Conservation (phyloP, 2,888 invertebrate species). For the Leptothorax acervorum region DNA sequence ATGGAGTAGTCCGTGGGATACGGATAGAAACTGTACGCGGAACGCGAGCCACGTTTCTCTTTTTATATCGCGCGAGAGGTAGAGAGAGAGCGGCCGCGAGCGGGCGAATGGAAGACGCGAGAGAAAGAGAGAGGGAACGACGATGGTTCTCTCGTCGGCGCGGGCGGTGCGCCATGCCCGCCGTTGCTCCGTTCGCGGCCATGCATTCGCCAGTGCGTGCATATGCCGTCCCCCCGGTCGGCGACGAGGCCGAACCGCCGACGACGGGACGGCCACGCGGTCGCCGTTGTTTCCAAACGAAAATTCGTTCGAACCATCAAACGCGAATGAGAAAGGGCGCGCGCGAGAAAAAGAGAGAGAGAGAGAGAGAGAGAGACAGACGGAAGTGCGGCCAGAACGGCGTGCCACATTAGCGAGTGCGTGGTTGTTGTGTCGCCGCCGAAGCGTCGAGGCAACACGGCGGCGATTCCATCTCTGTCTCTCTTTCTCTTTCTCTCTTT, state of each 20-base stretch:
- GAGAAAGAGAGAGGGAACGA: constrained; percentile 33
- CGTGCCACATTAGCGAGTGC: constrained; percentile 68
- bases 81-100: background rate
- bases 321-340: background rate
- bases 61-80: background rate
- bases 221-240: constrained; percentile 72
- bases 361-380: constrained; percentile 17
- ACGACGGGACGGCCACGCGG: constrained; percentile 64
- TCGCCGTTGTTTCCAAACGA: constrained; percentile 53
- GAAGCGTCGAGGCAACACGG: constrained; percentile 63
- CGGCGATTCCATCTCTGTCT: constrained; percentile 3
- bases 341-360: background rate
- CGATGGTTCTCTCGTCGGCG: constrained; percentile 41
- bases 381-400: constrained; percentile 53
- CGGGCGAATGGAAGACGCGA: too few species aligned
- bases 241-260: constrained; percentile 60
- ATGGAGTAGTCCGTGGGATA: constrained; percentile 5
- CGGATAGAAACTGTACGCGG: background rate
- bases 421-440: constrained; percentile 68
- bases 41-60: constrained; percentile 18
- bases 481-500: background rate
- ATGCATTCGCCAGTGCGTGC: constrained; percentile 49
- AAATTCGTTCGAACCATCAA: background rate
- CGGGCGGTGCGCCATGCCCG: constrained; percentile 78
- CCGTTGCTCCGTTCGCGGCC: constrained; percentile 60